Evolutionary conservation across 2,113 vertebrate species (phyloP), one percentile per base, ranked within the genome.

Genomic region (Laterallus jamaicensis): DNA sequence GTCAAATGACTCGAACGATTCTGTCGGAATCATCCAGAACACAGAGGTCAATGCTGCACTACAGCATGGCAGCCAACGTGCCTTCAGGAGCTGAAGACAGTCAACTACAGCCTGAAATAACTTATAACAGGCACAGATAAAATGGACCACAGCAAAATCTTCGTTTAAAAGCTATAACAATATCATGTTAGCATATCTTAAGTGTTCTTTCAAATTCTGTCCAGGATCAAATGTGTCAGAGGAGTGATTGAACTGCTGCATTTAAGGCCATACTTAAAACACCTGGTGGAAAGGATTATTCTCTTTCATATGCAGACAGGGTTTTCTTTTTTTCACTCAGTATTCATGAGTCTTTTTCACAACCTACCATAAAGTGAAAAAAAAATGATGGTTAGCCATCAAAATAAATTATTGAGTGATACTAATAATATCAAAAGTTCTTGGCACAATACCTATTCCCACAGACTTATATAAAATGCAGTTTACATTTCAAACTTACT

Each of bases 1-100:
- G 97, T 97, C 94, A 98, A 97, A 95, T 95, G 94, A 95, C 86
- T 97, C 3, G 54, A 97, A 86, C 21, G 32, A 93, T 97, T 96
- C 49, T 96, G 52, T 70, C 94, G 92, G 95, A 98, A 96, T 96
- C 96, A 97, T 95, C 90, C 87, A 96, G 95, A 97, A 95, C 12
- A 56, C 95, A 95, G 96, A 96, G 95, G 95, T 97, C 90, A 86
- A 35, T 28, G 66, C 82, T 89, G 54, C 91, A 86, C 17, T 76
- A 35, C 73, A 78, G 62, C 55, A 76, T 69, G 77, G 74, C 37
- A 86, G 88, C 66, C 5, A 3, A 9, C 3, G 1, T 89, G 67
- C 83, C 17, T 66, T 93, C 2, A 1, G 77, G 58, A 95, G 29
- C 29, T 60, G 32, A 85, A 56, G 31, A 58, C 24, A 40, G n/a